phyloP scores from a whole-genome alignment of 1,140 invertebrate species.

The Drosophila trapezifrons region DNA sequence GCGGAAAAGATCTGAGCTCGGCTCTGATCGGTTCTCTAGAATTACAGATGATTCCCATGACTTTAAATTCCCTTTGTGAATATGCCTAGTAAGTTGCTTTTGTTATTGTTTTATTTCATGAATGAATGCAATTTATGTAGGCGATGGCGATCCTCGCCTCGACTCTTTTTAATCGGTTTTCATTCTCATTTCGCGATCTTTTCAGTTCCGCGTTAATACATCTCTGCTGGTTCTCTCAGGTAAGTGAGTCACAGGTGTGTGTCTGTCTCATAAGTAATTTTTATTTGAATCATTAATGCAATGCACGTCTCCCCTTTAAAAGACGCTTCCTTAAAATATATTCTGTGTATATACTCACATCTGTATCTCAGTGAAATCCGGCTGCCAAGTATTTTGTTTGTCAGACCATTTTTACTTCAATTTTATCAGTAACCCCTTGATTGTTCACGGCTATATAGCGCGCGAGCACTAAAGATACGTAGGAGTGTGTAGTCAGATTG shows the following conservation, averaged over 20 bases:
- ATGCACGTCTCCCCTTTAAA: constrained; percentile 28
- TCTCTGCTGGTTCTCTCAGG: constrained; percentile 25
- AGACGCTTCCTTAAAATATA: constrained; percentile 48
- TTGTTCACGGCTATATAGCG: constrained; percentile 37
- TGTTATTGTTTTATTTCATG: constrained; percentile 38
- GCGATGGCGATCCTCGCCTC: constrained; percentile 18
- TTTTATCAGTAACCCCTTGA: constrained; percentile 61
- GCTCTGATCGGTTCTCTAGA: constrained; percentile 16
- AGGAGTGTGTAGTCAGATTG: constrained; percentile 18
- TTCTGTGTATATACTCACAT: neutral
- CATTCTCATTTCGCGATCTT: constrained; percentile 29
- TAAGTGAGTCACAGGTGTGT: constrained; percentile 34
- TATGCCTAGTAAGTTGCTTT: neutral
- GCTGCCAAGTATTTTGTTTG: constrained; percentile 44
- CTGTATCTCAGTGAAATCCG: constrained; percentile 18
- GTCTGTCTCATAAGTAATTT: constrained; percentile 33
- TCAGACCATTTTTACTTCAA: constrained; percentile 24
- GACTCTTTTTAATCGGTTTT: constrained; percentile 24
- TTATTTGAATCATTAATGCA: constrained; percentile 46
- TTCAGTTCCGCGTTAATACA: constrained; percentile 61
- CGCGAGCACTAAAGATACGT: constrained; percentile 33
- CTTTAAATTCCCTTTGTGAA: constrained; percentile 19
- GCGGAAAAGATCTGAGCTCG: constrained; percentile 19
- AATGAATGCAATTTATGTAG: constrained; percentile 46
- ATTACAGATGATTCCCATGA: constrained; percentile 27